Base-by-base conservation (phyloP, 2,797 vertebrate species). In the Sebastes minor region DNA sequence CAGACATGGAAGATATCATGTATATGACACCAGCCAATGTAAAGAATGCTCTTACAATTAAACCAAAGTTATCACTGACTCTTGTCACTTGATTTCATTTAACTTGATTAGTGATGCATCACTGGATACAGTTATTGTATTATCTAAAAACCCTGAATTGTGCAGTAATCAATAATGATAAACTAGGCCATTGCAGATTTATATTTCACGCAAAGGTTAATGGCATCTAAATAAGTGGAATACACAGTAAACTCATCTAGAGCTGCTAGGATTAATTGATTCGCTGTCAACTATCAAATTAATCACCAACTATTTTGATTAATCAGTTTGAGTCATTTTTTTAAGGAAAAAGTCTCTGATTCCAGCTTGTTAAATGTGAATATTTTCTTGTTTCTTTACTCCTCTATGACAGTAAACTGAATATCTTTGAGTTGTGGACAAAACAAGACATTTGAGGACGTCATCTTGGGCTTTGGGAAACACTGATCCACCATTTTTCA, bases 21-120 rank as follows among this genome's bases (percentile, higher is more conserved):
- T 80, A 70, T 80, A 56, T 72, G 63, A 81, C 82, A 90, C 79
- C 71, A 86, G 87, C 78, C 46, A 55, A 79, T 92, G 85, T 89
- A 83, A 74, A 85, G 61, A 84, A 89, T 85, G 74, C 64, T 81
- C 82, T 87, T 82, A 69, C 52, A 88, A 94, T 87, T 91, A 95
- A 96, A 94, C 86, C 86, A 86, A 92, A 92, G 74, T 85, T 80
- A 88, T 85, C 61, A 77, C 64, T 57, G 20, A 74, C 9, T 63
- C 6, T 53, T 79, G 46, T 83, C 52, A 20, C 62, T 61, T 86
- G 2, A 28, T 49, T 67, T 73, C 46, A 30, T 64, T 83, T 11
- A 1, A 46, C 8, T 38, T 20, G 1, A 25, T 27, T 46, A 38
- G 3, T 2, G 2, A 9, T 18, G 20, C 3, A 4, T 60, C 12